phyloP scores from a whole-genome alignment of 2,888 invertebrate species.

The Aleiodes leptofemur region DNA sequence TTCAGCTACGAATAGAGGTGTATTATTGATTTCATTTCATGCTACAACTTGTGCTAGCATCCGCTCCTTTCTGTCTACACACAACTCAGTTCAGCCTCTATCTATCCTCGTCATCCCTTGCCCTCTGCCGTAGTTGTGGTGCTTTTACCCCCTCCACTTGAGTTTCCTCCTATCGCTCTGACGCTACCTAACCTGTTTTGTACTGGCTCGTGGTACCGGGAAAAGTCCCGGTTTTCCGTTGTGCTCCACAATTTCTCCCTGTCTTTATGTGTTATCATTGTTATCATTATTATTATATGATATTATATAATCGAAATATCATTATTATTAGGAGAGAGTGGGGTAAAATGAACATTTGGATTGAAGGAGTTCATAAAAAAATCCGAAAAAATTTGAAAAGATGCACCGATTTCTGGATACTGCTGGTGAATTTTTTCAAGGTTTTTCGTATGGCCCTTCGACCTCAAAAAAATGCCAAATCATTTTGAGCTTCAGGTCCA shows the following conservation, averaged over 20 bases:
- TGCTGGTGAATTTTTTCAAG: too few relatives aligned
- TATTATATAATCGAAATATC: too few relatives aligned
- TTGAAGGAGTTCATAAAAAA: too few relatives aligned
- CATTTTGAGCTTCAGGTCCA: too few relatives aligned
- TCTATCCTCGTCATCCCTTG: constrained; percentile 38
- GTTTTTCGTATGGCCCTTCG: too few relatives aligned
- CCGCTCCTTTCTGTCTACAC: constrained; percentile 45
- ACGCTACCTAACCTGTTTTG: background rate
- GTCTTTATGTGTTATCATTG: background rate
- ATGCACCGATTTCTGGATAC: too few relatives aligned
- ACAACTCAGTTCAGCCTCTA: constrained; percentile 38
- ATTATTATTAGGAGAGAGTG: too few relatives aligned
- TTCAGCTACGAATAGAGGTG: constrained; percentile 63
- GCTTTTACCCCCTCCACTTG: constrained; percentile 21
- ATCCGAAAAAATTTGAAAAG: too few relatives aligned
- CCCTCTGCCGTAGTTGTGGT: constrained; percentile 29
- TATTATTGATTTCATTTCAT: constrained; percentile 70
- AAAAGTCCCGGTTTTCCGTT: constrained; percentile 29
- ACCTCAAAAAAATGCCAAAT: too few relatives aligned
- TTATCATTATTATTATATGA: too few relatives aligned
- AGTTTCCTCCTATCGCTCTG: constrained; percentile 27
- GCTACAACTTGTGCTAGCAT: constrained; percentile 47
- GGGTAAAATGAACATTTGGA: too few relatives aligned
- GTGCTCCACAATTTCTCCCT: constrained; percentile 15
- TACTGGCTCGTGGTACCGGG: constrained; percentile 26